phyloP scores from a whole-genome alignment of 2,113 vertebrate genomes.

The Prietella phreatophila region DNA sequence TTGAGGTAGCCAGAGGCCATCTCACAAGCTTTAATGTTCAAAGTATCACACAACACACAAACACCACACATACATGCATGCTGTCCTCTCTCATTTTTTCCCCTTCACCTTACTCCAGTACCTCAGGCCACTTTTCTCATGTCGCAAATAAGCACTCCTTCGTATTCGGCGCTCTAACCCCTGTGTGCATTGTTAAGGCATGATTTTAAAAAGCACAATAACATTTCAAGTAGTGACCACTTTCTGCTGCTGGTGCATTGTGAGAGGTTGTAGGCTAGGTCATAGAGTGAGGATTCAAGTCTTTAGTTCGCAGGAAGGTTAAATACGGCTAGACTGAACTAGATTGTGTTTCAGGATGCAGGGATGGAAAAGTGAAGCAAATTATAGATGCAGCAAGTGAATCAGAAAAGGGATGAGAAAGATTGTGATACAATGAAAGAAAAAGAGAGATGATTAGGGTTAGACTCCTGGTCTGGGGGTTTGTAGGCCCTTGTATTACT shows the following conservation, averaged over 20 bases:
- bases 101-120: conserved; percentile 7
- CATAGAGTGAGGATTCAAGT: background rate
- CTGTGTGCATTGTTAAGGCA: conserved; percentile 27
- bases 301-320: conserved; percentile 16
- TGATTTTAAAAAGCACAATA: conserved; percentile 30
- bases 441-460: conserved; percentile 53
- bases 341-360: background rate
- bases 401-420: conserved; percentile 38
- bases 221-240: conserved; percentile 24
- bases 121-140: background rate
- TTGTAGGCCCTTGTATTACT: conserved; percentile 68
- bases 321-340: background rate
- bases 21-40: conserved; percentile 33
- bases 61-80: conserved; percentile 4
- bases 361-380: background rate
- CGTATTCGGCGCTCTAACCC: background rate
- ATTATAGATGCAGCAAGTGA: conserved; percentile 13
- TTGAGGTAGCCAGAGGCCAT: conserved; percentile 24
- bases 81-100: background rate
- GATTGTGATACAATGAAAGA: conserved; percentile 23
- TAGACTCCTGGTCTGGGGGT: conserved; percentile 66
- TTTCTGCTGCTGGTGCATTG: conserved; percentile 29
- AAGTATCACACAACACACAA: conserved; percentile 1
- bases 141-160: conserved; percentile 6
- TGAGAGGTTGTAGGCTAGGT: conserved; percentile 25